Percentiles rank a stretch among this genome's conserved stretches.
Evolutionary conservation across 2,888 invertebrate species (phyloP).

Genomic region (Lysandra bellargus): DNA sequence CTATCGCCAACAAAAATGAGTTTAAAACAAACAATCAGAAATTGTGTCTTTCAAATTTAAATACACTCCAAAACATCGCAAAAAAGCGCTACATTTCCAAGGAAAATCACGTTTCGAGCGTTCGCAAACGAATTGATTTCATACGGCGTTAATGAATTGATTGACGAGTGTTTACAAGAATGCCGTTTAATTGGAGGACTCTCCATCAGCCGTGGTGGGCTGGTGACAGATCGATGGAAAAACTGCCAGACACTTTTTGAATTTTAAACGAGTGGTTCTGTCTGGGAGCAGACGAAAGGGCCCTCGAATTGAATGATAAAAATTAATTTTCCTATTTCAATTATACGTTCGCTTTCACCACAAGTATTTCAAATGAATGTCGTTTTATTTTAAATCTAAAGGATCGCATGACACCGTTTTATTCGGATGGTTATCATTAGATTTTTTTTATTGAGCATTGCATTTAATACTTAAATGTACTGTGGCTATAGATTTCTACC

Average conservation of each 20-base stretch:
- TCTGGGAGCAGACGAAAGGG: constrained; percentile 43
- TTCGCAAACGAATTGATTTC: constrained; percentile 46
- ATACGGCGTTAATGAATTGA: constrained; percentile 62
- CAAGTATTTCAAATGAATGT: background rate
- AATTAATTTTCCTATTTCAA: constrained; percentile 29
- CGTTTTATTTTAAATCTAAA: background rate
- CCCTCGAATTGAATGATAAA: constrained; percentile 21
- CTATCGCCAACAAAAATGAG: background rate
- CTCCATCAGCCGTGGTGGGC: constrained; percentile 49
- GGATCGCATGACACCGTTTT: background rate
- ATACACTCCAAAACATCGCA: background rate
- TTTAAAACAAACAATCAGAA: background rate
- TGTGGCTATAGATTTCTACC: background rate
- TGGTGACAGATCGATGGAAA: constrained; percentile 55
- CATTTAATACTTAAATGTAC: background rate
- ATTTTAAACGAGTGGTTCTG: constrained; percentile 65
- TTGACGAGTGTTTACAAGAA: constrained; percentile 54
- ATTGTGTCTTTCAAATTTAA: background rate
- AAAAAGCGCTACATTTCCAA: background rate
- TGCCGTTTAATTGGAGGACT: constrained; percentile 65
- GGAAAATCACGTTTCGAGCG: constrained; percentile 14
- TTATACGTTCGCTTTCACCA: background rate
- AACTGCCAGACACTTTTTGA: constrained; percentile 62
- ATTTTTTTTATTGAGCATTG: background rate
- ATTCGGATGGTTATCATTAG: background rate